Percentiles rank a stretch among this genome's conserved stretches.
These are phyloP conservation scores for Erpobdella octoculata DNA, from an alignment of 2,888 invertebrate species.

Conservation along the genomic window DNA sequence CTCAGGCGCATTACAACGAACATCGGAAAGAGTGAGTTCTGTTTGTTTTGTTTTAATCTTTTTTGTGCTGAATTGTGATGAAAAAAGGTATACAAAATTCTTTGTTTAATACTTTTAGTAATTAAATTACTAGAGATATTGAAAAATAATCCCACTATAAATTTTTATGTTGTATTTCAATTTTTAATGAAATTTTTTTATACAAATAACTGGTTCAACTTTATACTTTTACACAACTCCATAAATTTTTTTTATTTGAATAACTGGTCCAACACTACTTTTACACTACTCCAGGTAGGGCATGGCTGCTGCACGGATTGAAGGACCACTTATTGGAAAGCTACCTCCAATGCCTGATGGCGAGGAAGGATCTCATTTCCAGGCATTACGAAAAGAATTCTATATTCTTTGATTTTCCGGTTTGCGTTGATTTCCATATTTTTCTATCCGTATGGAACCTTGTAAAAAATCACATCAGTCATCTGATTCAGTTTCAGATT, in stretches of 20 bases:
- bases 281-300: too few species aligned
- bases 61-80: neutral
- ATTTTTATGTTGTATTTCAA: neutral
- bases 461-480: neutral
- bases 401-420: neutral
- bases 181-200: neutral
- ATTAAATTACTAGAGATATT: neutral
- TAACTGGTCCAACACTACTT: too few species aligned
- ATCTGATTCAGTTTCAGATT: too few species aligned
- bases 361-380: neutral
- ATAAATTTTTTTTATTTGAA: neutral
- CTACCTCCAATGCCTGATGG: neutral
- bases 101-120: neutral
- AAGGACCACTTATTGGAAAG: neutral
- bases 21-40: slow-evolving; percentile 5
- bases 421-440: neutral
- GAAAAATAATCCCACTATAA: neutral
- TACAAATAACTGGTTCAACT: neutral
- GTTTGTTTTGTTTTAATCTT: neutral
- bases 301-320: neutral
- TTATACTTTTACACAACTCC: neutral
- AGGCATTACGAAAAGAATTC: neutral
- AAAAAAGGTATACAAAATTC: neutral
- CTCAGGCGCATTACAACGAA: neutral
- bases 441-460: neutral